Percentiles rank a stretch among this genome's conserved stretches.
Evolutionary conservation across 2,888 invertebrate species (phyloP).

Genomic region (Lumbricus terrestris): DNA sequence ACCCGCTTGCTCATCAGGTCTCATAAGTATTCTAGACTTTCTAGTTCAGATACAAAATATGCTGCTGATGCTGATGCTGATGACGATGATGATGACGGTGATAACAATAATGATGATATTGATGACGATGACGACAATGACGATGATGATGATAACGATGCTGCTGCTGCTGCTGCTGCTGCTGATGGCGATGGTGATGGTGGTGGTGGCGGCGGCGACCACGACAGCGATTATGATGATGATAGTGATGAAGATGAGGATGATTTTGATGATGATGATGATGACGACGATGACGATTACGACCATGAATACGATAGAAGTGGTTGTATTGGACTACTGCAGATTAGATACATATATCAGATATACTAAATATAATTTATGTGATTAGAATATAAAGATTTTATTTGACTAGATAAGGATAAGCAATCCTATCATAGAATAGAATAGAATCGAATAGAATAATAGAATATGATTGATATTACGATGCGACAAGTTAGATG

Average conservation of each 20-base stretch:
- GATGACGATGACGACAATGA: too few relatives aligned
- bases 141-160: not conserved
- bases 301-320: too few relatives aligned
- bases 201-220: not conserved
- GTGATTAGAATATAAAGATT: too few relatives aligned
- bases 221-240: not conserved
- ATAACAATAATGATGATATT: not conserved
- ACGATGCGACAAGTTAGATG: too few relatives aligned
- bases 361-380: too few relatives aligned
- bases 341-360: too few relatives aligned
- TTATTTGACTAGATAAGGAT: too few relatives aligned
- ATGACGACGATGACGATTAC: not conserved
- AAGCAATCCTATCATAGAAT: too few relatives aligned
- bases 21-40: not conserved
- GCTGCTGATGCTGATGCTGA: not conserved
- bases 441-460: too few relatives aligned
- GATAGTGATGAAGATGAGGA: not conserved
- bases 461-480: too few relatives aligned
- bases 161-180: not conserved
- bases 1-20: conserved; percentile 40
- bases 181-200: not conserved
- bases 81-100: not conserved
- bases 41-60: too few relatives aligned
- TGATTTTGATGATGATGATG: not conserved
- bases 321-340: not conserved